These are phyloP conservation scores for Aphaenogaster rudis DNA, from an alignment of 1,140 invertebrate species.

Conservation along the genomic window DNA sequence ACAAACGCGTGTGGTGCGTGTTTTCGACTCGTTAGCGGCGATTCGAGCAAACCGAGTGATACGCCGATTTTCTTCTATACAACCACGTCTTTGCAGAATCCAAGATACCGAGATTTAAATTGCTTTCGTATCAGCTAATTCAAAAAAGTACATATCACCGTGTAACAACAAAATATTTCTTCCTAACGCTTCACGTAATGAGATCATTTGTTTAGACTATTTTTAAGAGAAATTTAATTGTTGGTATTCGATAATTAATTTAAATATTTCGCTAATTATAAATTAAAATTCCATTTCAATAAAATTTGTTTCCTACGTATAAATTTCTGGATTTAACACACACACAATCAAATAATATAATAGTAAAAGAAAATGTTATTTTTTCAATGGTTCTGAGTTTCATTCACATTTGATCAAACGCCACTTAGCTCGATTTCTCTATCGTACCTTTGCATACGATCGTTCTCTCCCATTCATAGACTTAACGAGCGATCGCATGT, in stretches of 20 bases:
- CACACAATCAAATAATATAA: background rate
- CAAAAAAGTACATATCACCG: background rate
- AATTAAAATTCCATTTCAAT: background rate
- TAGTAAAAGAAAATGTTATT: background rate
- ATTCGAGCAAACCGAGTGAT: constrained; percentile 23
- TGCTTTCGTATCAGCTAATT: background rate
- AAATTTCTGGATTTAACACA: background rate
- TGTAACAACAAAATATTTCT: background rate
- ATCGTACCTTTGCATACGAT: background rate
- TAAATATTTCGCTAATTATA: background rate
- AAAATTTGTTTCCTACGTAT: background rate
- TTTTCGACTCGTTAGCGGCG: constrained; percentile 70
- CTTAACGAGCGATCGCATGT: background rate
- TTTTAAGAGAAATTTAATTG: background rate
- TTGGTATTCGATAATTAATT: background rate
- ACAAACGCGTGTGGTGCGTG: constrained; percentile 67
- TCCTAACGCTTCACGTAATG: background rate
- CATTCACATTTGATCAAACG: background rate
- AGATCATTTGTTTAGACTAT: background rate
- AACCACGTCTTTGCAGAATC: constrained; percentile 22
- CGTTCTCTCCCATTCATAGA: background rate
- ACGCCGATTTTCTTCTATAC: constrained; percentile 13
- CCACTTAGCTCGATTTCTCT: background rate
- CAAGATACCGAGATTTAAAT: background rate
- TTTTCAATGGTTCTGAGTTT: background rate